Evolutionary conservation across 2,797 vertebrate genomes (phyloP).

Genomic region (Pteronotus mesoamericanus): DNA sequence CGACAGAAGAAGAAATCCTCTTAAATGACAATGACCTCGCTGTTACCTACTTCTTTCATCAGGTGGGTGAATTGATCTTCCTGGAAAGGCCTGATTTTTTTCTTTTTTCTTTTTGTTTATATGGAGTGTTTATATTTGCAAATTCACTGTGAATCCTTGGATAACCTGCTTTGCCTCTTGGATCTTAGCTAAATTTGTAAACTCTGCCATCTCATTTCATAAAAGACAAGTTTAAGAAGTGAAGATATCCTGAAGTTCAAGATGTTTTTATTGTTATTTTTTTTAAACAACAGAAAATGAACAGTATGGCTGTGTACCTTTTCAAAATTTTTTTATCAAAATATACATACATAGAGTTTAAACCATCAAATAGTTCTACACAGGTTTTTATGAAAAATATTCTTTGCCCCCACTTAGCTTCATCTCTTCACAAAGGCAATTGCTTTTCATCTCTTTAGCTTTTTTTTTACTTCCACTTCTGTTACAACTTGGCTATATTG

Average conservation of each 20-base stretch:
- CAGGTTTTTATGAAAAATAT: not conserved
- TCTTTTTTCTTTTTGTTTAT: conserved; percentile 13
- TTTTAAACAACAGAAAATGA: conserved; percentile 21
- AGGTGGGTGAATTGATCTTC: conserved; percentile 74
- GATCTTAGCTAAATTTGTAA: not conserved
- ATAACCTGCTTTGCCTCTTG: not conserved
- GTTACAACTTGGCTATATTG: not conserved
- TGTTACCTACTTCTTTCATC: conserved; percentile 93
- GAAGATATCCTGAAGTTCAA: not conserved
- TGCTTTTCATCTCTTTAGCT: not conserved
- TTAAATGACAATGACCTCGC: conserved; percentile 97
- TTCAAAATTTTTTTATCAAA: not conserved
- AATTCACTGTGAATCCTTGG: not conserved
- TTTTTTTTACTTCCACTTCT: not conserved
- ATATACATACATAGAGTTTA: not conserved
- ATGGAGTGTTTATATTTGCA: not conserved
- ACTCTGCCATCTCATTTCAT: not conserved
- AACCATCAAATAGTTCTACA: not conserved
- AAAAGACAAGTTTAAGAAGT: conserved; percentile 22
- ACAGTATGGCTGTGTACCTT: not conserved
- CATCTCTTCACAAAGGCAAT: not conserved
- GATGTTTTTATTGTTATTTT: not conserved
- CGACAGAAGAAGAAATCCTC: conserved; percentile 93
- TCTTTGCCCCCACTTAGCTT: not conserved
- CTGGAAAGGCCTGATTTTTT: not conserved